Base-by-base conservation (phyloP, 1,140 invertebrate species). In the Pachyrhynchus sulphureomaculatus region DNA sequence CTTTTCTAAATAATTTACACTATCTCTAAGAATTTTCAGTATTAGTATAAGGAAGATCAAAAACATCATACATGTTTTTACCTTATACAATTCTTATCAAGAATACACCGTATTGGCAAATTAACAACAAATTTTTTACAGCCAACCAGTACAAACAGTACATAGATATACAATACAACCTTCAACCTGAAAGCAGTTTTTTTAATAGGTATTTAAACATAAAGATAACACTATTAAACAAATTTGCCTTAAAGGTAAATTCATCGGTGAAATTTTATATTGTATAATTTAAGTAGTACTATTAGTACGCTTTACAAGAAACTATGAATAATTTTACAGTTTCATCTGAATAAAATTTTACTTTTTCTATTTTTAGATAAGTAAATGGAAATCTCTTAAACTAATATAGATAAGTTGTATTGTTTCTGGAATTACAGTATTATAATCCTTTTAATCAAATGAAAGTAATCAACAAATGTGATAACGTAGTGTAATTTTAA, bases 401-500 rank as follows among this genome's bases (percentile, higher is more conserved):
- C 20, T 8, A 29, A 29, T 21, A 42, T 9, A 42, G 15, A 42
- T 18, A 20, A 18, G 17, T 4, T 0, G 15, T 37, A 54, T 54
- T 54, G 53, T 56, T 56, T 45, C 39, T 29, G 9, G 13, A 41
- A 26, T 42, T n/a, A 29, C 13, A 13, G 36, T n/a, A 17, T 39
- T 39, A 17, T 42, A 56, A 56, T 56, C 53, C 53, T 52, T 61
- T 54, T 62, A 45, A 54, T 45, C 51, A n/a, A 44, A 37, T 4
- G 12, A 24, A 18, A 13, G n/a, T 24, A 23, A 60, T 20, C 1
- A 21, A 17, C 20, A 24, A n/a, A 12, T 36, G 26, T 20, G 13
- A 39, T 23, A 9, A 48, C 6, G 13, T 10, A 12, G 33, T 39
- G 49, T 18, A 12, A 20, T 59, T 36, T 45, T 45, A 15, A 54